Evolutionary conservation across 2,113 vertebrate genomes (phyloP).

Genomic region (Corythoichthys intestinalis): DNA sequence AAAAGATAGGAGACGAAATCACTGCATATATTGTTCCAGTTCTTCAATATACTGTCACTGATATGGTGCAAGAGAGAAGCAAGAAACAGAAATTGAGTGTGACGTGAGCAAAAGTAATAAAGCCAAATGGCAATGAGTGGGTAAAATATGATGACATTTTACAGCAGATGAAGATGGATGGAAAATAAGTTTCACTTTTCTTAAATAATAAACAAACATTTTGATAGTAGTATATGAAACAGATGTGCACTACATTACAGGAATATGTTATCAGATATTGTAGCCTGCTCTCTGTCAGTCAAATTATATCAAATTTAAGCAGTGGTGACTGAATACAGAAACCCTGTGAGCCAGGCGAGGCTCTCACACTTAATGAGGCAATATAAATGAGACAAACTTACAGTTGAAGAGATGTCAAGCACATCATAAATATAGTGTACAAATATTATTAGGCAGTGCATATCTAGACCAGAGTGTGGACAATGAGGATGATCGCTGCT

Average conservation of each 20-base stretch:
- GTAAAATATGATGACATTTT: conserved; percentile 45
- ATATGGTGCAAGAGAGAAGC: conserved; percentile 25
- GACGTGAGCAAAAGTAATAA: conserved; percentile 24
- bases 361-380: not conserved
- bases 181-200: conserved; percentile 22
- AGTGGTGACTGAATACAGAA: not conserved
- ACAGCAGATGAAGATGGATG: conserved; percentile 58
- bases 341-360: not conserved
- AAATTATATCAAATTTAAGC: not conserved
- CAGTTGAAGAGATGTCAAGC: not conserved
- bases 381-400: not conserved
- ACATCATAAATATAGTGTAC: not conserved
- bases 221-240: not conserved
- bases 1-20: conserved; percentile 31
- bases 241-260: not conserved
- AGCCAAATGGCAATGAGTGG: conserved; percentile 14
- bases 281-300: not conserved
- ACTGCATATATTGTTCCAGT: not conserved
- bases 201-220: conserved; percentile 13
- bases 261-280: not conserved
- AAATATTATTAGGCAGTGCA: not conserved
- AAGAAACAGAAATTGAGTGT: conserved; percentile 38
- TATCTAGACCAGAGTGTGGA: not conserved
- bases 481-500: not conserved
- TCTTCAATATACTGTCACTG: conserved; percentile 21